Percentiles rank a stretch among this genome's conserved stretches.
Evolutionary conservation across 2,888 invertebrate species (phyloP).

Genomic region (Pollenia amentaria): DNA sequence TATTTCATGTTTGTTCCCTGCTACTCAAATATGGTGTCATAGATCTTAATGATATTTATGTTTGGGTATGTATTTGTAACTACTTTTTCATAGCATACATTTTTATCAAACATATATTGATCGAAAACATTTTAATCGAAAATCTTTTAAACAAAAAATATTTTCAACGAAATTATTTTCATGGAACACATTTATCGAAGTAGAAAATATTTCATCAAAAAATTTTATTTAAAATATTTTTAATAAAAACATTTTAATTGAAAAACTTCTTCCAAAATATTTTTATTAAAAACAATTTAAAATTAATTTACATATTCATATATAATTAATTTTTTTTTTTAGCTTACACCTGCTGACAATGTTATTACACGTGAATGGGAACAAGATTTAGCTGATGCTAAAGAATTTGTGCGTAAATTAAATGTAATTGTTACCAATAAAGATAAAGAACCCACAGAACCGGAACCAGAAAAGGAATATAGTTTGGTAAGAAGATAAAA

Average conservation of each 20-base stretch:
- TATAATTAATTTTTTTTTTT: conserved; percentile 25
- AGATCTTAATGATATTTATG: conserved; percentile 93
- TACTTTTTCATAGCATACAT: too few species aligned
- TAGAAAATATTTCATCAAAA: too few species aligned
- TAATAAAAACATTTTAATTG: too few species aligned
- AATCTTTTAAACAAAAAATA: too few species aligned
- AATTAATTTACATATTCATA: conserved; percentile 8
- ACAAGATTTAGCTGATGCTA: conserved; percentile 92
- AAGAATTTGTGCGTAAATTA: conserved; percentile 94
- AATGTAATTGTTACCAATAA: conserved; percentile 93
- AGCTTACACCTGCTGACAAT: conserved; percentile 94
- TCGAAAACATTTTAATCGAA: too few species aligned
- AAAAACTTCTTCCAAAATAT: too few species aligned
- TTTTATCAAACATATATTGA: too few species aligned
- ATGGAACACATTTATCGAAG: too few species aligned
- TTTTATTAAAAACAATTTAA: neutral
- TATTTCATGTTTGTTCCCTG: conserved; percentile 95
- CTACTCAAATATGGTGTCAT: conserved; percentile 95
- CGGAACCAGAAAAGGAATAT: conserved; percentile 88
- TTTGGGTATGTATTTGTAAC: conserved; percentile 89
- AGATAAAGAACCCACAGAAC: conserved; percentile 91
- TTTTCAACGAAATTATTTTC: too few species aligned
- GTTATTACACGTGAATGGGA: conserved; percentile 92
- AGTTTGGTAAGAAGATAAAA: conserved; percentile 86
- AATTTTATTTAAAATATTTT: too few species aligned